Base-by-base conservation (phyloP, 2,113 vertebrate genomes). In the Carettochelys insculpta region DNA sequence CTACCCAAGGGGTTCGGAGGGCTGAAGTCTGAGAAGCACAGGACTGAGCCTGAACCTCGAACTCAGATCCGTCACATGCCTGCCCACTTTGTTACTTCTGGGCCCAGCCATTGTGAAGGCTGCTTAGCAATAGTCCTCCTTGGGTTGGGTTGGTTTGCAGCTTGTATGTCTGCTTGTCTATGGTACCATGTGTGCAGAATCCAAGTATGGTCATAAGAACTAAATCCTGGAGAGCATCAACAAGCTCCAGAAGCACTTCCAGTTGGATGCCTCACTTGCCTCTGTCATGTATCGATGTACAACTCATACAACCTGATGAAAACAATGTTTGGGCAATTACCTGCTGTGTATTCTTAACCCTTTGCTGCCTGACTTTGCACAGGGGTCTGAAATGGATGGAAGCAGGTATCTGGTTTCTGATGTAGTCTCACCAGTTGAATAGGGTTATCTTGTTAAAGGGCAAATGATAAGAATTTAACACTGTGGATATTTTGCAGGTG, bases 401-500 rank as follows among this genome's bases (percentile, higher is more conserved):
- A 65, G 11, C 71, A 45, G 71, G 71, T 11, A 48, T 73, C 82
- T 85, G 85, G 50, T 19, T 34, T 93, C 22, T 89, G 54, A 87
- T 27, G 3, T 11, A 4, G 11, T 3, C 17, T 38, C 20, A 22
- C 29, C 61, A 22, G 17, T 38, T 38, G 61, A 68, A 10, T 68
- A 38, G 34, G 61, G 2, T 76, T 80, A 86, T 25, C 20, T 1
- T 4, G 2, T 80, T 71, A 22, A 82, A 89, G 82, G 14, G 29
- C 83, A 51, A 3, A 61, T 93, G 78, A 93, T 20, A 78, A 87
- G 95, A 84, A n/a, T 27, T 48, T 47, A 80, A 68, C 52, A 31
- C 71, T 20, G n/a, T 85, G n/a, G 17, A 52, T 96, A 0, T 93
- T 95, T 97, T 97, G 13, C 90, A 98, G 97, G 97, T 92, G 97